Evolutionary conservation across 2,797 vertebrate species (phyloP).

Genomic region (Otus scops): DNA sequence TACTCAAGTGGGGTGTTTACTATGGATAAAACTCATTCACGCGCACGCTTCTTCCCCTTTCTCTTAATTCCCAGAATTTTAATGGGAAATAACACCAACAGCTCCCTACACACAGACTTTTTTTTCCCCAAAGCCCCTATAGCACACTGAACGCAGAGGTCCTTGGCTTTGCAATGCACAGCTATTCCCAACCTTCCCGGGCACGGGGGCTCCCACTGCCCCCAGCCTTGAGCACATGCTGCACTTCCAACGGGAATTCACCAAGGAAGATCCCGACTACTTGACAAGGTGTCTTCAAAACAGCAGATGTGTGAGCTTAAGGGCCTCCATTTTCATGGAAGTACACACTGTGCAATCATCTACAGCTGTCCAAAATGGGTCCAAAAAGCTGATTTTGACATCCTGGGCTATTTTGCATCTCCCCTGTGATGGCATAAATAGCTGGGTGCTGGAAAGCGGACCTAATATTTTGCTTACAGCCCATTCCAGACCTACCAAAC

Average conservation of each 20-base stretch:
- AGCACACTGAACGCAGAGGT: rapidly evolving
- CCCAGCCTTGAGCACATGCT: rapidly evolving
- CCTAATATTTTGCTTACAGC: not conserved
- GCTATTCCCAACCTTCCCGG: not conserved
- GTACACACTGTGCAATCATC: not conserved
- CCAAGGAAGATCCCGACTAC: not conserved
- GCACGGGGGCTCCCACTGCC: rapidly evolving
- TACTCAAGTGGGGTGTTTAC: not conserved
- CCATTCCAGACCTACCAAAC: not conserved
- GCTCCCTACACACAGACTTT: not conserved
- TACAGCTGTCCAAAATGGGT: rapidly evolving
- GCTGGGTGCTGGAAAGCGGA: rapidly evolving
- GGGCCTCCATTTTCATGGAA: not conserved
- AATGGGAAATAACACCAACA: not conserved
- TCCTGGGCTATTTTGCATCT: not conserved
- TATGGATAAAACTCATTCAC: not conserved
- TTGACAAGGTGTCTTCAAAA: not conserved
- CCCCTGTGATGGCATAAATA: not conserved
- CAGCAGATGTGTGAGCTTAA: not conserved
- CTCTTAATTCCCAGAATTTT: not conserved
- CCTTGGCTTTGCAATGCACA: not conserved
- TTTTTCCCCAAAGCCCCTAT: not conserved
- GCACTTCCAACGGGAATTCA: not conserved
- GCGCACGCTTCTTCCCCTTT: not conserved
- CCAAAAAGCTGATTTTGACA: not conserved